A percentile compares a stretch with the other conserved stretches of the same genome.
phyloP scores from a whole-genome alignment of 2,113 vertebrate genomes.

The Corythornis vintsioides region DNA sequence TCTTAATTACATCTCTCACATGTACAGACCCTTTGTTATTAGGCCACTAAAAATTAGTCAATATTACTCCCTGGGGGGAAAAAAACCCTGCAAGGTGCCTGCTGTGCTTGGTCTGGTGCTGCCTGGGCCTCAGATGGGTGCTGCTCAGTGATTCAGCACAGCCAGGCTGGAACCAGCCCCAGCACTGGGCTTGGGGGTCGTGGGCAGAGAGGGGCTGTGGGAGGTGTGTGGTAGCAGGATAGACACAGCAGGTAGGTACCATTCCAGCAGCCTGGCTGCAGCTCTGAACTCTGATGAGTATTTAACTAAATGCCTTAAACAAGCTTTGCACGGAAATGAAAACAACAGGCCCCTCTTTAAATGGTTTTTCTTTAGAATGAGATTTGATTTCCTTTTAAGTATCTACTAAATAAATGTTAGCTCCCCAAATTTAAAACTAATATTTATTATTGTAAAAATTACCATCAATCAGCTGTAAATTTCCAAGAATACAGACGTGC shows the following conservation, averaged over 20 bases:
- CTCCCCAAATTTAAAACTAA: conserved; percentile 3
- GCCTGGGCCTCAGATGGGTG: not conserved
- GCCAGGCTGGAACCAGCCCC: not conserved
- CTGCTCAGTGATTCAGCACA: not conserved
- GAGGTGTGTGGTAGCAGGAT: not conserved
- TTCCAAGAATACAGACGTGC: not conserved
- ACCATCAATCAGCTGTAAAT: not conserved
- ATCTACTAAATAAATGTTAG: not conserved
- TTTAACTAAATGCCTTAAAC: conserved; percentile 3
- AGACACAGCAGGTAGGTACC: not conserved
- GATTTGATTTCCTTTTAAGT: not conserved
- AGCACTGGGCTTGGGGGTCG: rapidly evolving
- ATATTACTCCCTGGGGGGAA: not conserved
- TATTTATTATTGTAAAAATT: not conserved
- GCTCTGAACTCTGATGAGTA: not conserved
- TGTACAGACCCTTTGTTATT: not conserved
- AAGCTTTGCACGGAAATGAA: not conserved
- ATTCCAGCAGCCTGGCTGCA: not conserved
- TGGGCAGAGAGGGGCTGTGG: rapidly evolving
- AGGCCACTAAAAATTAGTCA: not conserved
- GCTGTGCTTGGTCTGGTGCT: not conserved
- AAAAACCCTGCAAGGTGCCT: not conserved
- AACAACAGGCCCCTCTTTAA: not conserved
- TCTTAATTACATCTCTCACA: not conserved
- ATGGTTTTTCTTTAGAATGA: not conserved